phyloP scores from a whole-genome alignment of 2,888 invertebrate species.

The Melieria omissa region DNA sequence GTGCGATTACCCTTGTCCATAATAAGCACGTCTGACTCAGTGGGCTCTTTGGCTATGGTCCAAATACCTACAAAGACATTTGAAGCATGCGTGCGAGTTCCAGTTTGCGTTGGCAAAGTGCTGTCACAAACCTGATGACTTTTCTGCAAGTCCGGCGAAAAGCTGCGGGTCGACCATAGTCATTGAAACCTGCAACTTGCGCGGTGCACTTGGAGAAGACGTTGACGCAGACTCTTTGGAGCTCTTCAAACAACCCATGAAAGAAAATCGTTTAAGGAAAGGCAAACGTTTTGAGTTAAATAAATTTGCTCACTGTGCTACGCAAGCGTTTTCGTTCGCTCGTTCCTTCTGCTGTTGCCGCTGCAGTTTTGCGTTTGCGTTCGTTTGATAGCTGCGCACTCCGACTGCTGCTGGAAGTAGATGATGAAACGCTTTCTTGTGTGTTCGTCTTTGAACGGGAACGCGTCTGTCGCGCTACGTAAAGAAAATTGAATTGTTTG shows the following conservation, averaged over 20 bases:
- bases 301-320: conserved; percentile 27
- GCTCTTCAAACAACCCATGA: conserved; percentile 7
- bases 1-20: conserved; percentile 70
- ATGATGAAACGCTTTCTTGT: conserved; percentile 24
- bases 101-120: background rate
- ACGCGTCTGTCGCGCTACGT: conserved; percentile 17
- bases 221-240: conserved; percentile 15
- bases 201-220: background rate
- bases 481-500: background rate
- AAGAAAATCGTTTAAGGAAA: conserved; percentile 13
- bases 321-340: conserved; percentile 34
- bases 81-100: no score
- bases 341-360: background rate
- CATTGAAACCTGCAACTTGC: conserved; percentile 41
- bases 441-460: conserved; percentile 33
- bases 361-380: conserved; percentile 33
- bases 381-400: background rate
- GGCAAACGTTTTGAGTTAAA: background rate
- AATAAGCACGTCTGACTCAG: conserved; percentile 69
- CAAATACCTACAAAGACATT: conserved; percentile 60
- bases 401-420: conserved; percentile 1
- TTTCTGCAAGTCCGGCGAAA: conserved; percentile 34
- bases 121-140: conserved; percentile 39
- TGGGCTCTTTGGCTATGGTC: conserved; percentile 68
- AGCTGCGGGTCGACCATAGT: conserved; percentile 46